phyloP scores from a whole-genome alignment of 2,113 vertebrate species.

The Todiramphus saurophagus region DNA sequence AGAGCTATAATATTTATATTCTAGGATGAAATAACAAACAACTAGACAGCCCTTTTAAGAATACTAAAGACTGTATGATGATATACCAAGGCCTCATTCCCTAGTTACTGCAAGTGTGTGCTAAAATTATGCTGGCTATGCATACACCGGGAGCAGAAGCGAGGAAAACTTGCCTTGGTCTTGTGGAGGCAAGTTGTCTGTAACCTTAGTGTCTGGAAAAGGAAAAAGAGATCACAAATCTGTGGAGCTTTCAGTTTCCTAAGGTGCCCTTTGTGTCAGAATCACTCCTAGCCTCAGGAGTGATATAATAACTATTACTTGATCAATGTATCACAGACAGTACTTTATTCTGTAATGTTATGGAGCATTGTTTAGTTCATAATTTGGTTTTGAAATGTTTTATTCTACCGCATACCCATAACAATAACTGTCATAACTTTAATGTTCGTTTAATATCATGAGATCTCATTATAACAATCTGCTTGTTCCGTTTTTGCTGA shows the following conservation, averaged over 20 bases:
- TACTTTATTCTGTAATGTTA: background rate
- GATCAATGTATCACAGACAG: background rate
- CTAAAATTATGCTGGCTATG: background rate
- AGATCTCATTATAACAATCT: background rate
- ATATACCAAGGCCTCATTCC: rapidly evolving
- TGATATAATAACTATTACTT: background rate
- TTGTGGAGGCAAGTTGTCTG: background rate
- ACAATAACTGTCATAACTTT: background rate
- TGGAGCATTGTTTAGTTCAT: background rate
- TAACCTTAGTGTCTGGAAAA: background rate
- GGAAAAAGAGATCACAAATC: background rate
- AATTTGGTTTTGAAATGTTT: background rate
- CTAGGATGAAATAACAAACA: background rate
- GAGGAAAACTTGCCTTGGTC: background rate
- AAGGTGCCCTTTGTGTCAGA: background rate
- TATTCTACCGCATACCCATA: background rate
- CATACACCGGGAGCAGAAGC: background rate
- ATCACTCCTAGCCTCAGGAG: background rate
- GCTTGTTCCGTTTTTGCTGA: background rate
- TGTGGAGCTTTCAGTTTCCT: background rate
- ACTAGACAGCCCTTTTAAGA: background rate
- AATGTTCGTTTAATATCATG: background rate
- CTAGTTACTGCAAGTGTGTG: background rate
- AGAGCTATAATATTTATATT: background rate
- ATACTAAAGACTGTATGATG: background rate